These are phyloP conservation scores for Oligia fasciuncula DNA, from an alignment of 2,888 invertebrate species.

Conservation along the genomic window DNA sequence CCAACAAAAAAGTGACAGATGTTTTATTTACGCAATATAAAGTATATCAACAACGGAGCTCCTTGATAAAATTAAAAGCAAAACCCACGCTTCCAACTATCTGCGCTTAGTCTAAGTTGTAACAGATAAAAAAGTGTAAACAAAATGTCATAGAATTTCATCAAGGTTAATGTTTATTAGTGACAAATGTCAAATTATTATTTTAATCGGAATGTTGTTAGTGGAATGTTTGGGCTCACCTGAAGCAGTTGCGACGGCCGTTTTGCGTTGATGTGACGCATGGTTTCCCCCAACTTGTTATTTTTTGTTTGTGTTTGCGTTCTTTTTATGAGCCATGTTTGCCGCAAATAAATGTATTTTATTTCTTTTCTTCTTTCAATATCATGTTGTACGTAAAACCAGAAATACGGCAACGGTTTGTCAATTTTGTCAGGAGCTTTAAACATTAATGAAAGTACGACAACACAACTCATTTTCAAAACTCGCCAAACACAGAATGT, in stretches of 20 bases:
- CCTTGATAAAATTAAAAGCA: slow-evolving; percentile 20
- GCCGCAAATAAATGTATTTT: no score
- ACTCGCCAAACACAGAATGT: background rate
- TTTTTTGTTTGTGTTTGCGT: no score
- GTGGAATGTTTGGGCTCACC: background rate
- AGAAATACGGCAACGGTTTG: no score
- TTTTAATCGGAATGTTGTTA: slow-evolving; percentile 10
- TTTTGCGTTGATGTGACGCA: no score
- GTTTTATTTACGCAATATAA: background rate
- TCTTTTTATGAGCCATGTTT: no score
- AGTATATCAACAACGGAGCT: background rate
- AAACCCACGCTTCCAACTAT: background rate
- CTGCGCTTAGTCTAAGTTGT: background rate
- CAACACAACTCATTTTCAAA: no score
- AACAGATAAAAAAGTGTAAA: background rate
- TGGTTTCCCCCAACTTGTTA: no score
- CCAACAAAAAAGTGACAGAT: background rate
- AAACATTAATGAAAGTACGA: no score
- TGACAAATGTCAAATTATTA: slow-evolving; percentile 9
- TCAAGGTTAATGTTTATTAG: slow-evolving; percentile 1
- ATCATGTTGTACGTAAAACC: no score
- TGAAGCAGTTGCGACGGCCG: background rate
- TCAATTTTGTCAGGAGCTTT: no score
- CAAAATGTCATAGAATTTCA: background rate
- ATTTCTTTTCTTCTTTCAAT: background rate